Evolutionary conservation across 2,888 invertebrate genomes (phyloP), one percentile per base, ranked within the genome.

Genomic region (Anarsia innoxiella): DNA sequence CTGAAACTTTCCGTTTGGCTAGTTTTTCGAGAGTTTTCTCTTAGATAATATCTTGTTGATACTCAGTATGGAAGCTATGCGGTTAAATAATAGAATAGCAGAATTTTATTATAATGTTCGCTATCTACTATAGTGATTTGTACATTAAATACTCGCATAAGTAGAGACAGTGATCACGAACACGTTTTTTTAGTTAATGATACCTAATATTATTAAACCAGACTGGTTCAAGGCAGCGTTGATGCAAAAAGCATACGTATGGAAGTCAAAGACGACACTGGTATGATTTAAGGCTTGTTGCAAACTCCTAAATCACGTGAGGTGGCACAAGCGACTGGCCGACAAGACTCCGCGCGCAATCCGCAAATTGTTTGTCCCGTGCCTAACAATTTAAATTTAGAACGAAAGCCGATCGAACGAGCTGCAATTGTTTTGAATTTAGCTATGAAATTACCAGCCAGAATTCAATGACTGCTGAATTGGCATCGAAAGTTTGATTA

Each of bases 381-480:
- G 72, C 72, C 72, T 76, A 78, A 77, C 78, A 71, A 76, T 80
- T 75, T 82, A 83, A 75, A 82, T 83, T 79, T 83, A 83, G 83
- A 71, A 75, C 73, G 66, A 78, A 79, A 80, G 62, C 80, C 82
- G 74, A 78, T 71, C 77, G 75, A 35, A 28, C 19, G 67, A 63
- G 48, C 55, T 48, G 58, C 74, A 71, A 80, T 82, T 82, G 80
- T 83, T 79, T 78, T 72, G 70, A 70, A 71, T 74, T 63, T 60
- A 68, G 60, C 66, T 61, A 61, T 66, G 69, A 76, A 77, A 19
- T 8, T 5, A 8, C 19, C 19, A 19, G 32, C 34, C 59, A 50
- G 53, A 53, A 58, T 61, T 55, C 59, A 64, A 62, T 66, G 63
- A 67, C 62, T 63, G 63, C 61, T 63, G 50, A 51, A 53, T 49